Evolutionary conservation across 1,140 invertebrate genomes (phyloP).

Genomic region (Atta texana): DNA sequence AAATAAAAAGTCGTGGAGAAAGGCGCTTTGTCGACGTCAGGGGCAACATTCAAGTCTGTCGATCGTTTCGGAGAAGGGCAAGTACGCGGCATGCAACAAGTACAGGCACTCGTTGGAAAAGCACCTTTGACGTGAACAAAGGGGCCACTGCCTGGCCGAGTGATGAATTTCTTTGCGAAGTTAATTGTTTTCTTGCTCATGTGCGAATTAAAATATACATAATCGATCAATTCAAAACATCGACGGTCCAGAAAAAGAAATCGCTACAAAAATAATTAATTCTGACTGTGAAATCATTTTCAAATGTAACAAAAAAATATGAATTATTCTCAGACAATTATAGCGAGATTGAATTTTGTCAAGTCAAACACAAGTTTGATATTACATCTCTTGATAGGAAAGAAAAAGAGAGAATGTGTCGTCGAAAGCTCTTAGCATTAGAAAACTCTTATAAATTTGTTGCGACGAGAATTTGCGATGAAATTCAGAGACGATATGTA

Average conservation of each 20-base stretch:
- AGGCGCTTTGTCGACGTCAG: slow-evolving; percentile 68
- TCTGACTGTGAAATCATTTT: neutral
- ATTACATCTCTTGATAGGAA: neutral
- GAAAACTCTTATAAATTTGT: slow-evolving; percentile 9
- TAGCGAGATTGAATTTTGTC: neutral
- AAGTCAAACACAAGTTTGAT: neutral
- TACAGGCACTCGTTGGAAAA: slow-evolving; percentile 79
- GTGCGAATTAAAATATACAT: slow-evolving; percentile 6
- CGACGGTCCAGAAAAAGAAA: neutral
- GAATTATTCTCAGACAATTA: neutral
- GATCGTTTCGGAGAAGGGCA: slow-evolving; percentile 77
- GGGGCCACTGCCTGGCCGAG: neutral
- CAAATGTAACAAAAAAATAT: neutral
- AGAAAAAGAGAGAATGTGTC: neutral
- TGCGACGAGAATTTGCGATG: slow-evolving; percentile 11
- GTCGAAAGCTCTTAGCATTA: too few relatives aligned
- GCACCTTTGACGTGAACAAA: slow-evolving; percentile 76
- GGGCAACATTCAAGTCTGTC: slow-evolving; percentile 77
- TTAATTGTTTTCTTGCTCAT: slow-evolving; percentile 17
- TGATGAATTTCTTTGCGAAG: slow-evolving; percentile 22
- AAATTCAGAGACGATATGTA: slow-evolving; percentile 7
- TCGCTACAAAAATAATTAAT: neutral
- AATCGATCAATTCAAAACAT: neutral
- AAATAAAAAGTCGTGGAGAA: slow-evolving; percentile 73
- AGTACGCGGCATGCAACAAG: slow-evolving; percentile 75